Base-by-base conservation (phyloP, 2,888 invertebrate species). In the Mellilla xanthometata region DNA sequence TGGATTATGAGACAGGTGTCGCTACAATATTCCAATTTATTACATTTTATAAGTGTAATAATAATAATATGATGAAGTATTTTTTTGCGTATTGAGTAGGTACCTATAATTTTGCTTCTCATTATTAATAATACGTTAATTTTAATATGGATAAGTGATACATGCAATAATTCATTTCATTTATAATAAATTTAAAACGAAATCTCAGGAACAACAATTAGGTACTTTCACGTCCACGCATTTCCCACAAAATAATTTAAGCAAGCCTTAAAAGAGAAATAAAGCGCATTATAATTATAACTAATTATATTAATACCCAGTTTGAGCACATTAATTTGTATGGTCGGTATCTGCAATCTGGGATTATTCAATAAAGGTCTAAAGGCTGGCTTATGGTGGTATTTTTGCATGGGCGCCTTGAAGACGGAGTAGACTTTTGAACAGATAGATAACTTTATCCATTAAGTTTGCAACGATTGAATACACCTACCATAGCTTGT, bases 281-380 rank as follows among this genome's bases (percentile, higher is more conserved):
- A 60, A 60, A 60, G 55, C 52, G 52, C 41, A 53, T 58, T 54
- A 62, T 68, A 70, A 73, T 76, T 74, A 68, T 60, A 46, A 54
- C 65, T 82, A 81, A 83, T 84, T 83, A 82, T 72, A 76, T 75
- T 75, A 79, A 82, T 81, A 76, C 68, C 50, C 42, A 58, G 65
- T 64, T 63, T 65, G 69, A 62, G 72, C 74, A 76, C 76, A 81
- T 81, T 84, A 85, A 84, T 84, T 83, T 81, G 69, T 74, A 71
- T 74, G 71, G 56, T 55, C 45, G 41, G 56, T 62, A 74, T 79
- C 81, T 70, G 58, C 41, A 49, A 57, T 57, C 61, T 60, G 60
- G 73, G 75, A 77, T 83, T 75, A 84, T 85, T 85, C 77, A 86
- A 85, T 83, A 79, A 45, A 23, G 46, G 34, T 23, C n/a, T 24